Conservation (phyloP, 2,888 invertebrate genomes). For the Tryphoninae sp. region DNA sequence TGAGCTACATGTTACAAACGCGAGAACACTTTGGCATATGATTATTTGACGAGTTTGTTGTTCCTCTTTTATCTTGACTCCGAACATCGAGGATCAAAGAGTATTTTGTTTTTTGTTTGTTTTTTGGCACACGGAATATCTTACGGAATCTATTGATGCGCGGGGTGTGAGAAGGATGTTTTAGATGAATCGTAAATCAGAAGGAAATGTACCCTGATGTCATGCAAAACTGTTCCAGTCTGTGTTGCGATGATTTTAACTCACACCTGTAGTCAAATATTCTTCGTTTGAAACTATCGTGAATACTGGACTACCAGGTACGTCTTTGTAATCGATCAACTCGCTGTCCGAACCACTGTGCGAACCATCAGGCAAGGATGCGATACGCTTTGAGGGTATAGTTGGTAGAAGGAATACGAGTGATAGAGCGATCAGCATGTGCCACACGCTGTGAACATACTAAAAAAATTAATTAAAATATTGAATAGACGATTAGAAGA, state of each 20-base stretch:
- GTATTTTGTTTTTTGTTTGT: constrained; percentile 18
- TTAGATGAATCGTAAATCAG: not conserved
- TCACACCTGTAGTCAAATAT: constrained; percentile 61
- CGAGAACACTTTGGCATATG: constrained; percentile 60
- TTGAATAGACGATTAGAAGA: not conserved
- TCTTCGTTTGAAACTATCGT: constrained; percentile 66
- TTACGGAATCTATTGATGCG: constrained; percentile 32
- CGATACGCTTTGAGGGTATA: constrained; percentile 60
- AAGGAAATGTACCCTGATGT: constrained; percentile 48
- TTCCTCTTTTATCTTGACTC: not conserved
- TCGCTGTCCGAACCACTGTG: constrained; percentile 69
- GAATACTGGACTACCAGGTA: constrained; percentile 72
- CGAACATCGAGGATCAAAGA: constrained; percentile 14
- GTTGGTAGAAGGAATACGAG: constrained; percentile 83
- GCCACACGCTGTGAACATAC: constrained; percentile 85
- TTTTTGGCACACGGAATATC: constrained; percentile 54
- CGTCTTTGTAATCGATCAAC: constrained; percentile 71
- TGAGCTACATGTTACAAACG: constrained; percentile 37
- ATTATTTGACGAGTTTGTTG: constrained; percentile 31
- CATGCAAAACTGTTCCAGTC: constrained; percentile 30
- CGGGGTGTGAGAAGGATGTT: not conserved
- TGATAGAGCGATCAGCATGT: constrained; percentile 83
- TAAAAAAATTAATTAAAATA: constrained; percentile 71
- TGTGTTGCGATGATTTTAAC: constrained; percentile 59
- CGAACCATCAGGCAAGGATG: constrained; percentile 30